Base-by-base conservation (phyloP, 2,888 invertebrate genomes). In the Calephelis perditalis region DNA sequence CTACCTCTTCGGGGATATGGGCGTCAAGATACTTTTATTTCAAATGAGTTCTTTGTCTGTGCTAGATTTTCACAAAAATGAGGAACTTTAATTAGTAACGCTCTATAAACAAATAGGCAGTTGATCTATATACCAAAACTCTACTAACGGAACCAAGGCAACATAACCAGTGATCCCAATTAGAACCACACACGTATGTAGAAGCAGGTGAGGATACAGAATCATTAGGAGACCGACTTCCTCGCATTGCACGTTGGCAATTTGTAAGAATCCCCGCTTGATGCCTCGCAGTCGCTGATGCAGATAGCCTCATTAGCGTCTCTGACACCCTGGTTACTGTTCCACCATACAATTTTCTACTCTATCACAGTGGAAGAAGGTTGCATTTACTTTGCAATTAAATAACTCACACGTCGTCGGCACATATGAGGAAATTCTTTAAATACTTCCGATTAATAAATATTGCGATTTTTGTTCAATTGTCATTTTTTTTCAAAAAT, bases 181-280 rank as follows among this genome's bases (percentile, higher is more conserved):
- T 26, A 26, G 40, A 40, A 8, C 40, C 40, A 40, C 40, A 26
- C 40, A 40, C 7, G 40, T 7, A 40, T 40, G 5, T 8, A 40
- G 40, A 40, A 8, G 40, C 55, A 62, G 57, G 59, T 55, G 59
- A 62, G 35, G 37, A 55, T 40, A 40, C 46, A 59, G n/a, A 59
- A 52, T n/a, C 44, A 59, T 56, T 45, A 57, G 44, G 37, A 12
- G 56, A 59, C 49, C 58, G 56, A 4, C 49, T 49, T 49, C 49
- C 9, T 49, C 46, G 8, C 26, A 15, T 49, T 4, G 15, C 49
- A 49, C 49, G n/a, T 49, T 49, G 49, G 12, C 26, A 15, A 49
- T 49, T 49, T 49, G 49, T 49, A 49, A 26, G 49, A 52, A 52
- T 35, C 35, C 52, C 52, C 35, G 26, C 11, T 52, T n/a, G 35